Evolutionary conservation across 1,140 invertebrate species (phyloP).

Genomic region (Battus philenor): DNA sequence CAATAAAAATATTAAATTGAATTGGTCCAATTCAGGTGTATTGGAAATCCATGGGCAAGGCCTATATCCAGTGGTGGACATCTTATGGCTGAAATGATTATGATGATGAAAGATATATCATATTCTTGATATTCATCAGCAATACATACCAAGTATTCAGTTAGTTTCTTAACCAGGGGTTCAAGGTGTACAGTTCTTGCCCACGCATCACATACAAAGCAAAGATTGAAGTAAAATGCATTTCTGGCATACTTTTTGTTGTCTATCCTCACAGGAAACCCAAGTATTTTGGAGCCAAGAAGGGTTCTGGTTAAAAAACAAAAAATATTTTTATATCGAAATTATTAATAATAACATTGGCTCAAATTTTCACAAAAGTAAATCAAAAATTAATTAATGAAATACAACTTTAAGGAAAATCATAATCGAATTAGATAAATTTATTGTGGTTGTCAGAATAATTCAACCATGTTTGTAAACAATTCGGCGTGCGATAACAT

Average conservation of each 20-base stretch:
- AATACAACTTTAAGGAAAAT: too few species aligned
- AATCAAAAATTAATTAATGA: too few species aligned
- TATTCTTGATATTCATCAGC: conserved; percentile 3
- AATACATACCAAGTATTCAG: conserved; percentile 86
- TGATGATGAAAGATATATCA: too few species aligned
- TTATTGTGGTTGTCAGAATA: not conserved
- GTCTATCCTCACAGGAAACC: conserved; percentile 92
- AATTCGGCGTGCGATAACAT: conserved; percentile 1
- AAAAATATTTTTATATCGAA: too few species aligned
- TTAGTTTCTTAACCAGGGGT: conserved; percentile 91
- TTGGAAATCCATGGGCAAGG: too few species aligned
- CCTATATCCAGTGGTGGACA: too few species aligned
- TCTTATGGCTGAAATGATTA: too few species aligned
- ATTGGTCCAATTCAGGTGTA: too few species aligned
- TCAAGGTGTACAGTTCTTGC: conserved; percentile 92
- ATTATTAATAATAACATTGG: too few species aligned
- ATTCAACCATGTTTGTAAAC: conserved; percentile 5
- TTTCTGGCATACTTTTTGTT: conserved; percentile 93
- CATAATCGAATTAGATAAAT: not conserved
- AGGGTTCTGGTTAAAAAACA: conserved; percentile 60
- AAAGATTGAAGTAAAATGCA: conserved; percentile 94
- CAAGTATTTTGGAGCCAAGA: conserved; percentile 88
- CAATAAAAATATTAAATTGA: too few species aligned
- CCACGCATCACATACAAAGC: conserved; percentile 92
- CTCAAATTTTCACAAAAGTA: too few species aligned